These are phyloP conservation scores for Petrosia ficiformis DNA, from an alignment of 37 sponge, comb jelly and placozoan species.

Conservation along the genomic window DNA sequence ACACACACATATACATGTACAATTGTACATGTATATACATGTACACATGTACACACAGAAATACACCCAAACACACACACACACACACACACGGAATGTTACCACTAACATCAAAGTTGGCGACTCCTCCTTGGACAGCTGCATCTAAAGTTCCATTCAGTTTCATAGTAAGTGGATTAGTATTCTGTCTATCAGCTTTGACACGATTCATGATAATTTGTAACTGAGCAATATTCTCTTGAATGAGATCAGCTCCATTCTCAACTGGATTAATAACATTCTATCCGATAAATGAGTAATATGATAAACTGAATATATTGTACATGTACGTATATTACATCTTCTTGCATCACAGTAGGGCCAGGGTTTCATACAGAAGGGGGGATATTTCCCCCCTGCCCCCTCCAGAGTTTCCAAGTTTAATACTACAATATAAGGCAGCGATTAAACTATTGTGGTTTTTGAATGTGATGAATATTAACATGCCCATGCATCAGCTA, in stretches of 20 bases:
- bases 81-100: not conserved
- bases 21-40: no score
- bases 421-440: no score
- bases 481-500: no score
- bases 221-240: constrained; percentile 56
- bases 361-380: no score
- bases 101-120: constrained; percentile 72
- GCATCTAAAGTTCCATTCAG: constrained; percentile 86
- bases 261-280: constrained; percentile 70
- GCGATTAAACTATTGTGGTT: no score
- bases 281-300: constrained; percentile 31
- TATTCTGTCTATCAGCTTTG: constrained; percentile 43
- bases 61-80: no score
- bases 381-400: no score
- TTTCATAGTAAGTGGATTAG: constrained; percentile 81
- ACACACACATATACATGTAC: no score
- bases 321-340: not conserved
- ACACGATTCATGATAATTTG: constrained; percentile 43
- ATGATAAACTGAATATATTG: no score
- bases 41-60: not conserved
- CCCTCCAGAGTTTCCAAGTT: no score
- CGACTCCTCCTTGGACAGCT: constrained; percentile 81
- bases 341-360: not conserved
- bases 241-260: constrained; percentile 74
- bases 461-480: no score